Base-by-base conservation (phyloP, 2,797 vertebrate genomes). In the Danio choprae region DNA sequence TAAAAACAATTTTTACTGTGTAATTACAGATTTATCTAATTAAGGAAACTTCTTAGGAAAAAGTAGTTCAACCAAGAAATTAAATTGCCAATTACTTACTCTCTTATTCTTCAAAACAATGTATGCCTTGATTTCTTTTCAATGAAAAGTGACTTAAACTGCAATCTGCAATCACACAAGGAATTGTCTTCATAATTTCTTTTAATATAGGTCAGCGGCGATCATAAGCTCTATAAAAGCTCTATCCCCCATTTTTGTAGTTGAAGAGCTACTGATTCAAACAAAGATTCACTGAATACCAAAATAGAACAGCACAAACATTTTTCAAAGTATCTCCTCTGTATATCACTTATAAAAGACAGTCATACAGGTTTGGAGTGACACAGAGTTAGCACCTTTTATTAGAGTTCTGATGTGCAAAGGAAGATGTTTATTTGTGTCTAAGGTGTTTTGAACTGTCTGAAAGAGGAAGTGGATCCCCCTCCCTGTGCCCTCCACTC, bases 391-490 rank as follows among this genome's bases (percentile, higher is more conserved):
- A 76, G 64, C 56, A 75, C 7, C 20, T 44, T 51, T 29, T 29
- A 51, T 7, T 36, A 51, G 56, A 77, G 68, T 77, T 64, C 77
- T 72, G 59, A 65, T 63, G 36, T 74, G 55, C 73, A 85, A 70
- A 77, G 72, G 75, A 81, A 84, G 79, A 81, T 56, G 44, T 58
- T 73, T 51, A 74, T 65, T 81, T 44, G 63, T 40, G 38, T 77
- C 72, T 74, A 6, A 53, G 67, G 74, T 76, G 38, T 41, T 70
- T 44, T 77, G 38, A 58, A 83, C n/a, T 41, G 62, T 71, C 62
- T 80, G 79, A 80, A 81, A 78, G 50, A 81, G 79, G 83, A 83
- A 84, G 72, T 73, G n/a, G 29, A 20, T 11, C 64, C 74, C 78
- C 70, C 63, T 62, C 59, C 67, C 50, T 50, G 41, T 76, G 58